phyloP scores from a whole-genome alignment of 2,888 invertebrate species.

The Drymonia ruficornis region DNA sequence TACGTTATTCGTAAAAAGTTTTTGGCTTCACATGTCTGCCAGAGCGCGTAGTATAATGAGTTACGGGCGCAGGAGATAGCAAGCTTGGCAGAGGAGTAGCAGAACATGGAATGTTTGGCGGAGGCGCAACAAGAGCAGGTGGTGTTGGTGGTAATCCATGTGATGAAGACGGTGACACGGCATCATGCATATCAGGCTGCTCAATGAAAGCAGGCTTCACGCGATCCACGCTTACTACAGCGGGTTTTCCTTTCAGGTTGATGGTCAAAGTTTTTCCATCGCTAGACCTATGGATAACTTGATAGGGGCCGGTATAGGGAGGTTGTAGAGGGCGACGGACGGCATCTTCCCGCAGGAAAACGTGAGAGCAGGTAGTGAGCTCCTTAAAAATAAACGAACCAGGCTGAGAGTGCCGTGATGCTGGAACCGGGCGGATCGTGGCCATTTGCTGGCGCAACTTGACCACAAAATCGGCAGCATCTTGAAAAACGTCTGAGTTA shows the following conservation, averaged over 20 bases:
- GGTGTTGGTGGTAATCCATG: background rate
- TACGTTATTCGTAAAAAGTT: no score
- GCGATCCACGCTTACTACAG: constrained; percentile 6
- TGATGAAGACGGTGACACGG: background rate
- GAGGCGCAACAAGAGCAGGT: background rate
- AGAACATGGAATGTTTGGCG: background rate
- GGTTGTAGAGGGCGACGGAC: constrained; percentile 32
- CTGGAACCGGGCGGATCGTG: constrained; percentile 23
- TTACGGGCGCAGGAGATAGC: no score
- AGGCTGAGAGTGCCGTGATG: constrained; percentile 23
- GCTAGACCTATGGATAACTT: no score
- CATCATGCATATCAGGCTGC: no score
- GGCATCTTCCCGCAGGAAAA: constrained; percentile 36
- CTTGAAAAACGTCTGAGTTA: background rate
- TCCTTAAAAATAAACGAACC: constrained; percentile 38
- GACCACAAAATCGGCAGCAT: constrained; percentile 24
- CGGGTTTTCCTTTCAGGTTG: constrained; percentile 11
- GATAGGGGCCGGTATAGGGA: constrained; percentile 40
- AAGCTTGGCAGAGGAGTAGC: no score
- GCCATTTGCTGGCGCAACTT: constrained; percentile 16
- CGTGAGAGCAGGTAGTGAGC: constrained; percentile 23
- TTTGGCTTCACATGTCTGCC: no score
- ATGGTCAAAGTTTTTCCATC: constrained; percentile 31
- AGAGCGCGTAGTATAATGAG: no score
- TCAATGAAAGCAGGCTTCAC: constrained; percentile 7